A percentile compares a stretch with the other conserved stretches of the same genome.
Evolutionary conservation across 92 coral and sea anemone genomes (phyloP).

Genomic region (Desmophyllum pertusum): DNA sequence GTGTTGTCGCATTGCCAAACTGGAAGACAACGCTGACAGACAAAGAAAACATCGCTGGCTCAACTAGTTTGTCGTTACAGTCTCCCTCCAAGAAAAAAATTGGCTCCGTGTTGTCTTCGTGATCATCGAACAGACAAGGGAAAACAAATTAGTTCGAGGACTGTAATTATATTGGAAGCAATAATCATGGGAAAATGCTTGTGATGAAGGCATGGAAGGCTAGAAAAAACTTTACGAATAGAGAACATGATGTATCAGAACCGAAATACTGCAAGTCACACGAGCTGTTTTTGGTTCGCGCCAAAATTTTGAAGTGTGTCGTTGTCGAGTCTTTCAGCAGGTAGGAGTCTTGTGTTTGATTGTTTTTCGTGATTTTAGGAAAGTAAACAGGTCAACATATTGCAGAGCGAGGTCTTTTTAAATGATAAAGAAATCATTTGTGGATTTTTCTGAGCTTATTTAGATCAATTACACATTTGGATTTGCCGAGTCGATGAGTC

Average conservation of each 20-base stretch:
- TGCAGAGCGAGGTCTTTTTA: not conserved
- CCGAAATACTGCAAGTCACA: not conserved
- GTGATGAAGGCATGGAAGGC: not conserved
- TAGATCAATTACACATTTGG: not conserved
- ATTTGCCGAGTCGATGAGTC: not conserved
- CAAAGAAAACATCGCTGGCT: not conserved
- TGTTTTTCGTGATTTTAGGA: conserved; percentile 8
- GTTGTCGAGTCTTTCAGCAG: not conserved
- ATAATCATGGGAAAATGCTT: not conserved
- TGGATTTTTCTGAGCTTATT: not conserved
- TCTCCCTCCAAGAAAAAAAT: not conserved
- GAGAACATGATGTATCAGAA: not conserved
- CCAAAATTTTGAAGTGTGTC: conserved; percentile 46
- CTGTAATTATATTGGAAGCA: conserved; percentile 3
- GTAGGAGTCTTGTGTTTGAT: conserved; percentile 16
- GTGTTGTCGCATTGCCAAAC: conserved; percentile 11
- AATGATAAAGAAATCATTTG: not conserved
- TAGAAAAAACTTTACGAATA: not conserved
- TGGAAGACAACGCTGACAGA: not conserved
- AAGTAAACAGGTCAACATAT: not conserved
- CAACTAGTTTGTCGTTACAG: not conserved
- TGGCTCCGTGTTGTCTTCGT: not conserved
- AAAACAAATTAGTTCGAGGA: conserved; percentile 19
- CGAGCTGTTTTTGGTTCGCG: conserved; percentile 40
- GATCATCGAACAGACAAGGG: not conserved